Evolutionary conservation across 2,888 invertebrate species (phyloP).

Genomic region (Serrognathus titanus): DNA sequence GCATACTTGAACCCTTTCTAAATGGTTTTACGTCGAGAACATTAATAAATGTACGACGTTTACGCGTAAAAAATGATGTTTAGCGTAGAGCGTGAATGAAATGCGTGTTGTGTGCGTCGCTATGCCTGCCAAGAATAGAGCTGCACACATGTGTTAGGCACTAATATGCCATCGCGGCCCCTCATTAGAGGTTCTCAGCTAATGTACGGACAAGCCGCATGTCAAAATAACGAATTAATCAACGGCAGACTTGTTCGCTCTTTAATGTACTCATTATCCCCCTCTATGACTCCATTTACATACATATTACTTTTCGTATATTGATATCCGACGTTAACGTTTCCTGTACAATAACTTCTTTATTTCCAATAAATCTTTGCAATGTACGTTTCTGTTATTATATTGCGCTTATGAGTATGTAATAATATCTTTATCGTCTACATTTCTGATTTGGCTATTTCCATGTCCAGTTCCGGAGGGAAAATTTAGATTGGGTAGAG

Average conservation of each 20-base stretch:
- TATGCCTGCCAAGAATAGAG: constrained; percentile 15
- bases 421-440: too few species aligned
- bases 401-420: too few species aligned
- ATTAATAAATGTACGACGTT: constrained; percentile 15
- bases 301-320: too few species aligned
- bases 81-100: constrained; percentile 12
- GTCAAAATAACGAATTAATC: constrained; percentile 52
- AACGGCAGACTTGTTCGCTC: constrained; percentile 29
- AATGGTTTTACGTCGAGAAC: constrained; percentile 10
- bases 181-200: constrained; percentile 40
- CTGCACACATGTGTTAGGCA: constrained; percentile 23
- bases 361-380: too few species aligned
- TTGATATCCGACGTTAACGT: too few species aligned
- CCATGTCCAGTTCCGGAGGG: too few species aligned
- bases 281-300: not conserved
- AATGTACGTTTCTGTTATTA: too few species aligned
- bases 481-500: too few species aligned
- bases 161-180: constrained; percentile 38
- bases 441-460: too few species aligned
- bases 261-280: constrained; percentile 10
- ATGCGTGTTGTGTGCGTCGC: constrained; percentile 11
- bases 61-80: constrained; percentile 17
- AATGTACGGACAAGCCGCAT: constrained; percentile 48
- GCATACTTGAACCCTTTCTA: constrained; percentile 15
- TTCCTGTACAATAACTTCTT: too few species aligned